Evolutionary conservation across 2,113 vertebrate genomes (phyloP), one percentile per base, ranked within the genome.

Genomic region (Pantherophis guttatus): DNA sequence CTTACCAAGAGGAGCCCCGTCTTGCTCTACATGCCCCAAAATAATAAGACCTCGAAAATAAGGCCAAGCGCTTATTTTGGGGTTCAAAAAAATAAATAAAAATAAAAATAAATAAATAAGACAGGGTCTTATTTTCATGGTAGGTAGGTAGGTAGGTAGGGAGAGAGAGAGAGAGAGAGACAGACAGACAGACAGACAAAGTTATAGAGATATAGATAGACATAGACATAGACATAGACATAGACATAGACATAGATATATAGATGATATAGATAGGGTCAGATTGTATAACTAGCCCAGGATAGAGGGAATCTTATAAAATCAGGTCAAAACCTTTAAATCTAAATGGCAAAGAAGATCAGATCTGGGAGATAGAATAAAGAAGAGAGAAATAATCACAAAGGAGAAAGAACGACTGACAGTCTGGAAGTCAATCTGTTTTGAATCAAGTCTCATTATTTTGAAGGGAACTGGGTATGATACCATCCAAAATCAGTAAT

Each of bases 401-500:
- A 81, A 6, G 70, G 17, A 39, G 33, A 21, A 81, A 21, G 70
- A 81, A 39, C 33, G 7, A 39, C 52, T 59, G 50, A 54, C 57
- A 91, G 92, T 0, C 11, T 86, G 52, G 70, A 4, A 92, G 89
- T 2, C 24, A 90, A 57, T 0, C 88, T 90, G 92, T 90, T 96
- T 95, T 94, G 91, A 3, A 9, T 59, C 4, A 44, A 87, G 55
- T 94, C 58, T 50, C 54, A 44, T 87, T 94, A 1, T 81, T 91
- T 58, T 89, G 92, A 70, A 8, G 57, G 93, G 94, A 54, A 26
- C 21, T 55, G 39, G 19, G 90, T 39, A 48, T 10, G n/a, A 29
- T 93, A 52, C 26, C 92, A 58, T 93, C 53, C 33, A 15, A 0
- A 58, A 87, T 62, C 58, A 90, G n/a, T 94, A 96, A 94, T 65